Evolutionary conservation across 2,888 invertebrate species (phyloP), one percentile per base, ranked within the genome.

Genomic region (Bruchidius siliquastri): DNA sequence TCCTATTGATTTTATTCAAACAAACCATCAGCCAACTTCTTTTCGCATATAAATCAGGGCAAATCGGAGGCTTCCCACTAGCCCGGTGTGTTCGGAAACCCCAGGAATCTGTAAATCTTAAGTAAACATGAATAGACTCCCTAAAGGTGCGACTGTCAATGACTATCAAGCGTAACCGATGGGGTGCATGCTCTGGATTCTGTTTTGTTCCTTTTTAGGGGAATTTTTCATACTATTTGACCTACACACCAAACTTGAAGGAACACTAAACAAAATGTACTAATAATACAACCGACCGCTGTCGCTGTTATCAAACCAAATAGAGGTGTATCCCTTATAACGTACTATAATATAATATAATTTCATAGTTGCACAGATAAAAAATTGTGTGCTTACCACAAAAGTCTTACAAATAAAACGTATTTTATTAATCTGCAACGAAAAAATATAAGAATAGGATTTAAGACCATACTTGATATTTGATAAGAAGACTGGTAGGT

Each of bases 31-130:
- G 68, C 67, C 67, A 49, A 20, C 66, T 8, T 49, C 6, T 18
- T 71, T 69, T 73, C 75, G 69, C 75, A 75, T 73, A 75, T 75
- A 75, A 75, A 75, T 75, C 75, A 75, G 73, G 32, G 68, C 69
- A 71, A 66, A 49, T 49, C 49, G 49, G 18, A 49, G 49, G 49
- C 49, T 49, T 49, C 49, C 49, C 49, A 13, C 49, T 49, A 49
- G 49, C 49, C 49, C 49, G 49, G 49, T 49, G 49, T 49, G 49
- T 49, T 49, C 26, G 18, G 49, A 4, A 49, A 49, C 49, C 49
- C 49, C 49, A 13, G 49, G 49, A 49, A 49, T 49, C 49, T 49
- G 49, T 49, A 49, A 49, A 49, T 49, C 49, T 68, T 21, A 26
- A 73, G 30, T 66, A 73, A 69, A 71, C 69, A 20, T 69, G 68